Base-by-base conservation (phyloP, 1,140 invertebrate genomes). In the Leptinotarsa texana region DNA sequence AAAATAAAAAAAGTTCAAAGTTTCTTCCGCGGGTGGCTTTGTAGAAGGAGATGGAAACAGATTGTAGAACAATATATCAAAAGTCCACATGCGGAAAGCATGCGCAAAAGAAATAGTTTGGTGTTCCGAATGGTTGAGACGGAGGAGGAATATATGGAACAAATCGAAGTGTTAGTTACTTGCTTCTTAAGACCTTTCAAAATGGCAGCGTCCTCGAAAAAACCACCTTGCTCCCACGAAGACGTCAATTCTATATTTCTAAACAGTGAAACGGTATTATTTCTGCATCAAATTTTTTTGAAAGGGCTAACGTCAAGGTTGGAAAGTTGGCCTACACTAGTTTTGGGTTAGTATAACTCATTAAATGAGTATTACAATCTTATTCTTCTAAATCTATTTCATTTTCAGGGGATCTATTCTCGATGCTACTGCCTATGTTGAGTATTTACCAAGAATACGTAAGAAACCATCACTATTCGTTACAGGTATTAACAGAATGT, bases 1-100 rank as follows among this genome's bases (percentile, higher is more conserved):
- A 97, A 97, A 87, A 97, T 98, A 75, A 96, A 97, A 85, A 98
- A 98, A 88, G 95, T 98, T 24, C 93, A 98, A 86, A 96, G 95
- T 82, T 97, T 98, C 86, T 97, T 97, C 86, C 89, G 96, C 4
- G 96, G 96, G 1, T 98, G 96, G 96, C 85, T 98, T 6, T 97
- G 96, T 84, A 89, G 96, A n/a, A 87, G 95, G 4, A 88, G 96
- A 71, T 98, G 96, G 96, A 97, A 97, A 85, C 95, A 96, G 83
- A 98, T 98, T 72, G 96, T 98, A 1, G 95, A 97, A 78, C 93
- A 97, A 81, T 98, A 98, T 85, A 98, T 98, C 79, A 95, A 95
- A 82, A 96, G 95, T 77, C 96, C 96, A 1, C 95, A 97, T 83
- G 96, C 96, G 1, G 95, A 97, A 84, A 96, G 93, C 83, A 97